These are phyloP conservation scores for Drosophila setifemur DNA, from an alignment of 1,140 invertebrate genomes.

Conservation along the genomic window DNA sequence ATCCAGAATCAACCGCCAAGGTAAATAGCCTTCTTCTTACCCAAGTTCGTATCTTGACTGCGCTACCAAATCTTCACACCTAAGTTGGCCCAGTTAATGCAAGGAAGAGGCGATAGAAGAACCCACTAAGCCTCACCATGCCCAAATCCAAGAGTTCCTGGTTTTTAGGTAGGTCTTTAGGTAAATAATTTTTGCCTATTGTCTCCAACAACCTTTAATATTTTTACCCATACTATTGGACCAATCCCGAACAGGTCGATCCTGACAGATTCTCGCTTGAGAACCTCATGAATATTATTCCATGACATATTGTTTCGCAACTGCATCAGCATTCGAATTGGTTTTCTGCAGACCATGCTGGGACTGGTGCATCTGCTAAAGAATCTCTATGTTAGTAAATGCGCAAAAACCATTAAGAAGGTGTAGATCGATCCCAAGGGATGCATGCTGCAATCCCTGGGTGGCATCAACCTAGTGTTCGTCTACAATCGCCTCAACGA, in stretches of 20 bases:
- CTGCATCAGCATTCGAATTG: slow-evolving; percentile 87
- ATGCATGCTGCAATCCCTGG: slow-evolving; percentile 50
- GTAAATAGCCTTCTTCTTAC: slow-evolving; percentile 83
- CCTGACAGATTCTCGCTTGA: slow-evolving; percentile 86
- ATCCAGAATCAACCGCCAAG: slow-evolving; percentile 84
- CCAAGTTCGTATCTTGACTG: slow-evolving; percentile 59
- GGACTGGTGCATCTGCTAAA: slow-evolving; percentile 71
- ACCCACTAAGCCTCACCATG: slow-evolving; percentile 57
- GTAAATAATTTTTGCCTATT: slow-evolving; percentile 21
- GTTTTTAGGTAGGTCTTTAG: slow-evolving; percentile 87
- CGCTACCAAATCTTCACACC: slow-evolving; percentile 55
- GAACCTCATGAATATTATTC: slow-evolving; percentile 78
- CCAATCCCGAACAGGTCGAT: slow-evolving; percentile 86
- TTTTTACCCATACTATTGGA: slow-evolving; percentile 85
- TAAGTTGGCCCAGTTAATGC: slow-evolving; percentile 65
- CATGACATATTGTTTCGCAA: slow-evolving; percentile 86
- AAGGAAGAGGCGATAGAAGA: slow-evolving; percentile 49
- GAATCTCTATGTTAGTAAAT: slow-evolving; percentile 54
- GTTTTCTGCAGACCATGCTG: slow-evolving; percentile 67
- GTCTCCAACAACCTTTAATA: slow-evolving; percentile 73
- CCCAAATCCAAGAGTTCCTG: slow-evolving; percentile 83
- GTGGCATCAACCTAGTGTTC: slow-evolving; percentile 56
- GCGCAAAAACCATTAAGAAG: slow-evolving; percentile 40
- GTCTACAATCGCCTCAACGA: slow-evolving; percentile 64
- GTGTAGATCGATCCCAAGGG: slow-evolving; percentile 61